Evolutionary conservation across 1,140 invertebrate species (phyloP).

Genomic region (Drosophila orena): DNA sequence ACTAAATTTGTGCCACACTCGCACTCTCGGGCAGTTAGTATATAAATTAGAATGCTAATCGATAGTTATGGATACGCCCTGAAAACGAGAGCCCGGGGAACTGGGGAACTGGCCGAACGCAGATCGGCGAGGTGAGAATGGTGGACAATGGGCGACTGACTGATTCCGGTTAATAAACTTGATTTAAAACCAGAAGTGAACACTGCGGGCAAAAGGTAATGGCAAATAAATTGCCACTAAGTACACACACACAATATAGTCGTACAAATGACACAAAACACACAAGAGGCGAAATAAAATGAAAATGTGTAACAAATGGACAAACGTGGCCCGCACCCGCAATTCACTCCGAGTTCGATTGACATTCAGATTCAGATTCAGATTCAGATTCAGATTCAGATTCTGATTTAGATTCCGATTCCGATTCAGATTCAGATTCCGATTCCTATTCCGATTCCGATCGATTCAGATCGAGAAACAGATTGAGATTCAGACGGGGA

Average conservation of each 20-base stretch:
- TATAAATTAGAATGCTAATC: conserved; percentile 83
- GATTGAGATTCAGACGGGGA: conserved; percentile 39
- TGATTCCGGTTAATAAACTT: conserved; percentile 82
- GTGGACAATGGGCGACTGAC: conserved; percentile 57
- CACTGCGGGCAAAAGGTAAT: conserved; percentile 50
- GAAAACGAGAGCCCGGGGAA: conserved; percentile 45
- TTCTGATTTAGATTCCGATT: not conserved
- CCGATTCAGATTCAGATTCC: conserved; percentile 3
- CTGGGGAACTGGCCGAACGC: conserved; percentile 18
- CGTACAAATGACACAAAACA: conserved; percentile 47
- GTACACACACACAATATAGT: conserved; percentile 39
- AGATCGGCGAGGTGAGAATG: conserved; percentile 8
- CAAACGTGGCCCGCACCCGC: conserved; percentile 61
- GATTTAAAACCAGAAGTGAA: conserved; percentile 82
- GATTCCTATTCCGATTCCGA: no score
- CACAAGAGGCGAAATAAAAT: conserved; percentile 40
- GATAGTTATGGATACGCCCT: conserved; percentile 76
- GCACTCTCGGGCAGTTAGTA: conserved; percentile 61
- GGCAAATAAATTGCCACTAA: conserved; percentile 76
- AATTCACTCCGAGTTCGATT: conserved; percentile 28
- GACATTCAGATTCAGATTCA: not conserved
- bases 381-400: conserved; percentile 4
- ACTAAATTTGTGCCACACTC: conserved; percentile 61
- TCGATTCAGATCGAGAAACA: not conserved
- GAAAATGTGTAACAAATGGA: conserved; percentile 77